Evolutionary conservation across 2,113 vertebrate genomes (phyloP).

Genomic region (Equus przewalskii): DNA sequence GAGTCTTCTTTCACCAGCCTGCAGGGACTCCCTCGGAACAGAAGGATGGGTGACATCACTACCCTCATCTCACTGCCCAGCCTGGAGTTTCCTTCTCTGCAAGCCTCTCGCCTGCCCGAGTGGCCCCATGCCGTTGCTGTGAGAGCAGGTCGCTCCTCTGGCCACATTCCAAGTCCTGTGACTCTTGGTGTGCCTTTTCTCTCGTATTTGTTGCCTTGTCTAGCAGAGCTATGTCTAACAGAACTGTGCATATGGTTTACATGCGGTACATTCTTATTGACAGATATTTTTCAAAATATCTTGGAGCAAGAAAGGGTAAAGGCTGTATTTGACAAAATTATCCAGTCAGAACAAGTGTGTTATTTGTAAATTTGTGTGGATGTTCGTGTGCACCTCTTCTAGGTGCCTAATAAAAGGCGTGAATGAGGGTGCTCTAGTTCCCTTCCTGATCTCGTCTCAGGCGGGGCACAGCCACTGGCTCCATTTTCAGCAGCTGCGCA

Average conservation of each 20-base stretch:
- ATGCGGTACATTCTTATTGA: not conserved
- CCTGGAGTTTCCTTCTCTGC: not conserved
- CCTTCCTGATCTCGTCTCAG: not conserved
- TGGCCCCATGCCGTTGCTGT: not conserved
- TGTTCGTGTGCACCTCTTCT: not conserved
- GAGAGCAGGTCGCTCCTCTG: not conserved
- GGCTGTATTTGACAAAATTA: not conserved
- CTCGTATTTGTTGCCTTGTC: not conserved
- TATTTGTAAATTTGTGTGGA: not conserved
- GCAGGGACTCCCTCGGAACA: not conserved
- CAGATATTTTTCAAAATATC: not conserved
- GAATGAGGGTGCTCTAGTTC: not conserved
- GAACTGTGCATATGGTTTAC: not conserved
- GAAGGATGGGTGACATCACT: not conserved
- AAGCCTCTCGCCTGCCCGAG: not conserved
- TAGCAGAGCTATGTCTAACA: not conserved
- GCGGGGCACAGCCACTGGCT: too few relatives aligned
- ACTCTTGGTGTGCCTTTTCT: not conserved
- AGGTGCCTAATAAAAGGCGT: not conserved
- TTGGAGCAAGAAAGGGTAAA: not conserved
- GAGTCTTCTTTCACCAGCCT: not conserved
- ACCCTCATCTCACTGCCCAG: not conserved
- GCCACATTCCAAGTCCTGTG: not conserved
- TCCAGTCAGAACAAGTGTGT: not conserved
- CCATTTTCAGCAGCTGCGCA: not conserved